These are phyloP conservation scores for Ophonus ardosiacus DNA, from an alignment of 2,888 invertebrate species.

Conservation along the genomic window DNA sequence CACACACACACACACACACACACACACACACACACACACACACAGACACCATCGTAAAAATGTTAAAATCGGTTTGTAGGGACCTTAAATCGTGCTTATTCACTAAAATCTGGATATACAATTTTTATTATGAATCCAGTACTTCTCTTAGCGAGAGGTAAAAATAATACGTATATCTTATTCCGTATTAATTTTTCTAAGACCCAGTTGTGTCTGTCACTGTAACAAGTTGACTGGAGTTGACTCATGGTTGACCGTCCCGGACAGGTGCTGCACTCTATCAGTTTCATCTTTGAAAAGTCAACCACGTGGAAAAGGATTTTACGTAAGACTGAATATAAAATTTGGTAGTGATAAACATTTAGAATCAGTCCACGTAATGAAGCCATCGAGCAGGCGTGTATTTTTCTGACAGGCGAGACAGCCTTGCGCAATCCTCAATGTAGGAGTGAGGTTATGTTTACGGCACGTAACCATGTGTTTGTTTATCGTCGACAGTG, in stretches of 20 bases:
- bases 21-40: too few relatives aligned
- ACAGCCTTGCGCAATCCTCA: constrained; percentile 28
- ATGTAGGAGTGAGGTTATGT: constrained; percentile 44
- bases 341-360: constrained; percentile 36
- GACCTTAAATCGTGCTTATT: too few relatives aligned
- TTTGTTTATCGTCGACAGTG: constrained; percentile 4
- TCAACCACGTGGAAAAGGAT: constrained; percentile 8
- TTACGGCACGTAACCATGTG: constrained; percentile 24
- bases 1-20: too few relatives aligned
- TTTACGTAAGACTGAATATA: constrained; percentile 28
- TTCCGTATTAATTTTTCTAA: too few relatives aligned
- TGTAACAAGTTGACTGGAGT: background rate
- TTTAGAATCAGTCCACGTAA: constrained; percentile 28
- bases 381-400: constrained; percentile 4
- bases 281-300: constrained; percentile 7
- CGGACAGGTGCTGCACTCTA: constrained; percentile 37
- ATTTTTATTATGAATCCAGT: too few relatives aligned
- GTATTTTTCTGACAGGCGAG: constrained; percentile 10
- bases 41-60: too few relatives aligned
- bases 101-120: too few relatives aligned
- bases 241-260: background rate
- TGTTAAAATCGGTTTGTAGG: too few relatives aligned
- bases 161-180: too few relatives aligned
- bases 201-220: background rate
- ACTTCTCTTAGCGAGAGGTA: too few relatives aligned